These are phyloP conservation scores for Rhopilema esculentum DNA, from an alignment of 30 jellyfish, hydroid and myxozoan species.

Conservation along the genomic window DNA sequence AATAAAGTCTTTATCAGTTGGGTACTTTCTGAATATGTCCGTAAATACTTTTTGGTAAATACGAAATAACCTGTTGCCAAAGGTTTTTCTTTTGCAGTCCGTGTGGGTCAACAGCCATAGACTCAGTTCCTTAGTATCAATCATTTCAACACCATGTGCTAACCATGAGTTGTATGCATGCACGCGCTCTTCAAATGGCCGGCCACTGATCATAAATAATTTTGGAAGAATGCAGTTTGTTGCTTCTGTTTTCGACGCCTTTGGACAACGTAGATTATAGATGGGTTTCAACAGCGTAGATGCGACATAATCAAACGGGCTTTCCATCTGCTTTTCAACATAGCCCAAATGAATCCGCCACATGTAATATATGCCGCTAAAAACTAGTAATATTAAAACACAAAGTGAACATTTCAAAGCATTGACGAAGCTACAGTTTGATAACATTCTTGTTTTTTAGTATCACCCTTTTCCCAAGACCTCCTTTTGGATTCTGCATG, in stretches of 20 bases:
- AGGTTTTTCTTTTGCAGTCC: constrained; percentile 2
- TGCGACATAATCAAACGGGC: constrained; percentile 30
- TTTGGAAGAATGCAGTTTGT: constrained; percentile 13
- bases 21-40: constrained; percentile 1
- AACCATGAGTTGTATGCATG: constrained; percentile 6
- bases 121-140: constrained; percentile 10
- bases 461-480: too few relatives aligned
- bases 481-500: too few relatives aligned
- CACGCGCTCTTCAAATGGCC: constrained; percentile 4
- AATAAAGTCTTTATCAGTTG: constrained; percentile 26
- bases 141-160: background rate
- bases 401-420: background rate
- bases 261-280: constrained; percentile 12
- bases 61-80: constrained; percentile 32
- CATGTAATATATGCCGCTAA: background rate
- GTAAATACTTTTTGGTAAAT: constrained; percentile 26
- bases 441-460: too few relatives aligned
- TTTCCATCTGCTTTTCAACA: constrained; percentile 29
- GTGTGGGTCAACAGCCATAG: background rate
- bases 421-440: background rate
- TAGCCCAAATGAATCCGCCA: constrained; percentile 18
- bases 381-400: background rate
- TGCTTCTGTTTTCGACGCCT: background rate
- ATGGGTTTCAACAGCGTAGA: constrained; percentile 15
- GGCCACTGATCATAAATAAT: constrained; percentile 34